Evolutionary conservation across 2,888 invertebrate genomes (phyloP).

Genomic region (Trichopria drosophilae): DNA sequence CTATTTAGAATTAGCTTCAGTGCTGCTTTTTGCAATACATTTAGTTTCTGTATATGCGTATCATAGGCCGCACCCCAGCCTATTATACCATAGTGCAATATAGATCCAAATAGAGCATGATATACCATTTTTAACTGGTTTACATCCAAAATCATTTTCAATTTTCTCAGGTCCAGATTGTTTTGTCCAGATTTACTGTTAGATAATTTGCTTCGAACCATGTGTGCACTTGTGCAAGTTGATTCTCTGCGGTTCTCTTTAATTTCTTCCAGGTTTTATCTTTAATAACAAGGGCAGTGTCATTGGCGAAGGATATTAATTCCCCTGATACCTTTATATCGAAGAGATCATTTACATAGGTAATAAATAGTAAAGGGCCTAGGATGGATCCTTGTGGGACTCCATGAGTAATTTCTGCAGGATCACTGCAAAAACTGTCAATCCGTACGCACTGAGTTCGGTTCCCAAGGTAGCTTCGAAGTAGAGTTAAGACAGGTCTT

Average conservation of each 20-base stretch:
- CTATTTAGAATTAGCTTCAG: too few relatives aligned
- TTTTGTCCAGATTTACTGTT: constrained; percentile 2
- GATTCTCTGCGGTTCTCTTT: background rate
- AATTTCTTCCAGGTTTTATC: constrained; percentile 6
- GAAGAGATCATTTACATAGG: constrained; percentile 7
- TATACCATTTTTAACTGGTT: too few relatives aligned
- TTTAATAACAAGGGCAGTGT: constrained; percentile 1
- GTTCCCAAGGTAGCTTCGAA: constrained; percentile 4
- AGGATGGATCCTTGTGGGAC: constrained; percentile 11
- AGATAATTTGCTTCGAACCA: constrained; percentile 3
- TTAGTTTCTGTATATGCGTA: too few relatives aligned
- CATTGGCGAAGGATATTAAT: constrained; percentile 8
- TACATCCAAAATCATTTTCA: too few relatives aligned
- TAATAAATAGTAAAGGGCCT: constrained; percentile 9
- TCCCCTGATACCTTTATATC: background rate
- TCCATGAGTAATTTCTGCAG: background rate
- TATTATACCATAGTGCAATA: too few relatives aligned
- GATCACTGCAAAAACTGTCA: background rate
- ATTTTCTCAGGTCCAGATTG: too few relatives aligned
- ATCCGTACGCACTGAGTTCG: constrained; percentile 5
- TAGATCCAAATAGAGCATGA: too few relatives aligned
- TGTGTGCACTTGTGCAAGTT: background rate
- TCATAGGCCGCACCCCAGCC: too few relatives aligned
- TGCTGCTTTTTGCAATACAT: too few relatives aligned
- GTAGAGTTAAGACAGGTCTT: background rate